Evolutionary conservation across 2,797 vertebrate species (phyloP), one percentile per base, ranked within the genome.

Genomic region (Sternotherus odoratus): DNA sequence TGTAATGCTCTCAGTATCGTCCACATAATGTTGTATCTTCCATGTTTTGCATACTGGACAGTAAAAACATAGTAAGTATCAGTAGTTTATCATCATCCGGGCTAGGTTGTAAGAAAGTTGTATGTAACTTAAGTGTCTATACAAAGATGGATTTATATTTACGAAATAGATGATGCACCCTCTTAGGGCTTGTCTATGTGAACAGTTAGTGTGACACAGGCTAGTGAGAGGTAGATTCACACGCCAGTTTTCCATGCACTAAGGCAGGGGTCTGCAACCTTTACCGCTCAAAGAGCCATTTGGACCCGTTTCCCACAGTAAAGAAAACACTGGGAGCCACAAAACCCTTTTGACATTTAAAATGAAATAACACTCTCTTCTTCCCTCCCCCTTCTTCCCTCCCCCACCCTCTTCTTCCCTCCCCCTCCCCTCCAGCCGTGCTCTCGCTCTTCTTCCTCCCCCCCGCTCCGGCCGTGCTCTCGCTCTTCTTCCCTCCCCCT

Each of bases 1-100:
- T 95, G 87, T 77, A 89, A 26, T 86, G 72, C 60, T 86, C 26
- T 89, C 36, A 74, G 50, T 85, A 39, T 3, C 75, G 85, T 63
- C 16, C 53, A 49, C 26, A 75, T 24, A 30, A 75, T 28, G 43
- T 48, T 28, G 19, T 69, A 15, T 24, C 43, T 48, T 75, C 36
- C 43, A 75, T 48, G 11, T 48, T 82, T 87, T 86, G 51, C 91
- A 91, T 86, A 50, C 8, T n/a, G 16, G 33, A 69, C 5, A 85
- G 78, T 30, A 75, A 75, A 74, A 46, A 10, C 46, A 30, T 15
- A 75, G 30, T 36, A 24, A 86, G 11, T 57, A 17, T 78, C 84
- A 89, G 30, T 5, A 60, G 23, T 48, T 75, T 51, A 91, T 13
- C 33, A 82, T 11, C 43, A 79, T 54, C 43, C 79, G 63, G 87